phyloP scores from a whole-genome alignment of 2,888 invertebrate species.

The Griposia aprilina region DNA sequence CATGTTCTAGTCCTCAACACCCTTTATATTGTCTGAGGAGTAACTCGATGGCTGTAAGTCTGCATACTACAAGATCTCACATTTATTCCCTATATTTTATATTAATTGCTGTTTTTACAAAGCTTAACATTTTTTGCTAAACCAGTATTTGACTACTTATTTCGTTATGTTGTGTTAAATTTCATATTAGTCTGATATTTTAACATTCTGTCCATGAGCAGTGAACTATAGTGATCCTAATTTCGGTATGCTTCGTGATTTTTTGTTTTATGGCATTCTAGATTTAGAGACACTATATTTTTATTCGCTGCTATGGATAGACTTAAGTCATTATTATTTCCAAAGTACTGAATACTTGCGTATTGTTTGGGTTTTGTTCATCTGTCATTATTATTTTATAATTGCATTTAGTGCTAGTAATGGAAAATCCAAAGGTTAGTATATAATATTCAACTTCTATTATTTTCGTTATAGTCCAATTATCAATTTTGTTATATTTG shows the following conservation, averaged over 20 bases:
- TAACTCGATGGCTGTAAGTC: slow-evolving; percentile 90
- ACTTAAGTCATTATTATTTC: slow-evolving; percentile 87
- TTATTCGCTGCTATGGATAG: slow-evolving; percentile 85
- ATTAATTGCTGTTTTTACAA: slow-evolving; percentile 90
- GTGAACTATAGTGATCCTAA: slow-evolving; percentile 81
- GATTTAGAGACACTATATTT: slow-evolving; percentile 75
- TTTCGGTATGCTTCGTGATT: slow-evolving; percentile 79
- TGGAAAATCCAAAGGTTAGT: slow-evolving; percentile 90
- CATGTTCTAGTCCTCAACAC: slow-evolving; percentile 99
- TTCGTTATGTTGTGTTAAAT: slow-evolving; percentile 88
- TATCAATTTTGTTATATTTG: slow-evolving; percentile 77
- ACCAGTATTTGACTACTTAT: slow-evolving; percentile 90
- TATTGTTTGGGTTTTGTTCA: slow-evolving; percentile 85
- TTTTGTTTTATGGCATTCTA: slow-evolving; percentile 81
- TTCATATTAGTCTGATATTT: slow-evolving; percentile 88
- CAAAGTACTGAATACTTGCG: slow-evolving; percentile 88
- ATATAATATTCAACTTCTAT: slow-evolving; percentile 80
- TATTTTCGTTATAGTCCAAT: slow-evolving; percentile 78
- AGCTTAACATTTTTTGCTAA: slow-evolving; percentile 90
- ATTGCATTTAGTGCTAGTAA: slow-evolving; percentile 91
- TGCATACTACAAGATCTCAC: slow-evolving; percentile 91
- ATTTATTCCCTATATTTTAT: slow-evolving; percentile 90
- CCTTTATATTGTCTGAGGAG: slow-evolving; percentile 96
- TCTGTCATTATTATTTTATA: slow-evolving; percentile 84
- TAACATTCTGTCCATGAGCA: slow-evolving; percentile 82